phyloP scores from a whole-genome alignment of 2,888 invertebrate species.

The Toxonevra muliebris region DNA sequence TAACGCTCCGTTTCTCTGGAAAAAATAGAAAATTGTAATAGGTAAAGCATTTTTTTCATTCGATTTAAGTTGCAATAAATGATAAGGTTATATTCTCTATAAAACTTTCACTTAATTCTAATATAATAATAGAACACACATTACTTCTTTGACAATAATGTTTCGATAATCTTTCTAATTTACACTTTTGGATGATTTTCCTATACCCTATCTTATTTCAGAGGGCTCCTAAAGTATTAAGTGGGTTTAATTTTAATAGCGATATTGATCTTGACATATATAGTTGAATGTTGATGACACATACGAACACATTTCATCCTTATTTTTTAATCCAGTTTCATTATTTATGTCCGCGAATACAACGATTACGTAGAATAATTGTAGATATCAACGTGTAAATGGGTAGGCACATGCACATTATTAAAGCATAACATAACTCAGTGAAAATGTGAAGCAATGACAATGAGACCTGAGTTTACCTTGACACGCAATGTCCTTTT shows the following conservation, averaged over 20 bases:
- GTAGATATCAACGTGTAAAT: neutral
- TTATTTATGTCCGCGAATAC: neutral
- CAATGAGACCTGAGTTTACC: neutral
- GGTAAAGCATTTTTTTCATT: slow-evolving; percentile 12
- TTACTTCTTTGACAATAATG: no score
- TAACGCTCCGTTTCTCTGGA: slow-evolving; percentile 81
- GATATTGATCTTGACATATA: no score
- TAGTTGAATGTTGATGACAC: no score
- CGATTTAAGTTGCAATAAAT: neutral
- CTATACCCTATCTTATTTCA: no score
- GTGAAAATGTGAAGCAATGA: neutral
- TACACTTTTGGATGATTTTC: no score
- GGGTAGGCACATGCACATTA: neutral
- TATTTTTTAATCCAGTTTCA: neutral
- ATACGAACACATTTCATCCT: no score
- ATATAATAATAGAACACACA: no score
- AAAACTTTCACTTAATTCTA: no score
- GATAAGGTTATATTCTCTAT: no score
- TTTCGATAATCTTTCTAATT: neutral
- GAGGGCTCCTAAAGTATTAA: no score
- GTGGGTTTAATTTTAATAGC: no score
- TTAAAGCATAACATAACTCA: no score
- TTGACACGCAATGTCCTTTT: slow-evolving; percentile 9
- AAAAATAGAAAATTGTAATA: slow-evolving; percentile 24
- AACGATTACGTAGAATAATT: neutral